Evolutionary conservation across 2,797 vertebrate genomes (phyloP).

Genomic region (Euthynnus affinis): DNA sequence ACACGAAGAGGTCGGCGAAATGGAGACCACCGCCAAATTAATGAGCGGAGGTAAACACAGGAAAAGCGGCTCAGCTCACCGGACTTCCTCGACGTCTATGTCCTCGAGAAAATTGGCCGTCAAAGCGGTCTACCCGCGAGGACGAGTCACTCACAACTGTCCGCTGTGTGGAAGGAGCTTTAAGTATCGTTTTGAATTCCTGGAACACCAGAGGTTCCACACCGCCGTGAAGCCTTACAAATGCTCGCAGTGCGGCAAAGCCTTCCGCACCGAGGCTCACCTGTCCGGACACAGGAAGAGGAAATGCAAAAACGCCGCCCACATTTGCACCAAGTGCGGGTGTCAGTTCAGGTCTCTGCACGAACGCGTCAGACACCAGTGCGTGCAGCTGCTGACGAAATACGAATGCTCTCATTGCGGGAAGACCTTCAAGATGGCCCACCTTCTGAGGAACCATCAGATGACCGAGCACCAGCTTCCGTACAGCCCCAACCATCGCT

Average conservation of each 20-base stretch:
- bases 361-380: slow-evolving; percentile 80
- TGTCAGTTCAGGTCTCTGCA: slow-evolving; percentile 80
- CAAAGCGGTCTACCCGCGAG: slow-evolving; percentile 73
- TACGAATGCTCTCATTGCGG: slow-evolving; percentile 83
- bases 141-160: slow-evolving; percentile 80
- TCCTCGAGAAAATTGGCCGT: slow-evolving; percentile 67
- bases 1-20: slow-evolving; percentile 71
- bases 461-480: slow-evolving; percentile 84
- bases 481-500: slow-evolving; percentile 83
- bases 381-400: slow-evolving; percentile 80
- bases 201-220: slow-evolving; percentile 83
- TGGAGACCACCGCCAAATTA: slow-evolving; percentile 51
- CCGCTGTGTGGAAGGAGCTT: slow-evolving; percentile 83
- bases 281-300: slow-evolving; percentile 82
- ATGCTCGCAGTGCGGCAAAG: slow-evolving; percentile 83
- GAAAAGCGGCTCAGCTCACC: slow-evolving; percentile 58
- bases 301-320: slow-evolving; percentile 82
- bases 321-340: slow-evolving; percentile 82
- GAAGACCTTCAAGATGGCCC: slow-evolving; percentile 84
- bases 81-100: slow-evolving; percentile 50
- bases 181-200: slow-evolving; percentile 83
- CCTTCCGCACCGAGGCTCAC: slow-evolving; percentile 82
- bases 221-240: slow-evolving; percentile 83
- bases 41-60: slow-evolving; percentile 71
- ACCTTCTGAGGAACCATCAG: slow-evolving; percentile 83